Evolutionary conservation across 2,113 vertebrate genomes (phyloP).

Genomic region (human (Homo sapiens)): DNA sequence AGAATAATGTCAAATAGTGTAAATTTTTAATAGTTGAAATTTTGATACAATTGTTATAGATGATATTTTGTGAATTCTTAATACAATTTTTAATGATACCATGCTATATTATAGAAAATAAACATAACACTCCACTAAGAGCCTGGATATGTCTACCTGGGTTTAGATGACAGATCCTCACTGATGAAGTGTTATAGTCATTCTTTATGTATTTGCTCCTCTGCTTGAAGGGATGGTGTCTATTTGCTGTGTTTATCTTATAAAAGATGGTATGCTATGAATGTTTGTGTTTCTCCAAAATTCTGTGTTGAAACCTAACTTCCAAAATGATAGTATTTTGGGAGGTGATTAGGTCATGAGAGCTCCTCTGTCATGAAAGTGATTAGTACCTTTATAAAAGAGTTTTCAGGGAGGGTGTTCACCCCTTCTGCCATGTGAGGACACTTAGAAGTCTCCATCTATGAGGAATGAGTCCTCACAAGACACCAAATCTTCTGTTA

Average conservation of each 20-base stretch:
- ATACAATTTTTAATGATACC: conserved; percentile 81
- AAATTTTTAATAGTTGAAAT: conserved; percentile 74
- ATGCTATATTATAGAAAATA: conserved; percentile 79
- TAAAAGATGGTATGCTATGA: background rate
- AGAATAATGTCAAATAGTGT: conserved; percentile 70
- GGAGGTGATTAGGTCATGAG: background rate
- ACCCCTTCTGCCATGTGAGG: background rate
- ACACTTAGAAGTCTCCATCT: background rate
- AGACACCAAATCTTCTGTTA: background rate
- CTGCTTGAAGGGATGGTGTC: background rate
- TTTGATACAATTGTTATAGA: conserved; percentile 77
- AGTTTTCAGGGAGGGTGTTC: background rate
- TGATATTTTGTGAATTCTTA: conserved; percentile 79
- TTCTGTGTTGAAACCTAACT: background rate
- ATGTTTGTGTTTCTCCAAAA: background rate
- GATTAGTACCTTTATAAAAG: background rate
- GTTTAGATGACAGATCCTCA: conserved; percentile 44
- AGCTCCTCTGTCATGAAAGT: background rate
- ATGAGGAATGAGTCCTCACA: background rate
- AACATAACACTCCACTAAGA: conserved; percentile 19
- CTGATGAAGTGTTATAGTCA: conserved; percentile 74
- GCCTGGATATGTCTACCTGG: background rate
- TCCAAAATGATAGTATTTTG: background rate
- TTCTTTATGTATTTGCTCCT: conserved; percentile 78
- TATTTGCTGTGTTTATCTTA: background rate